Conservation (phyloP, 2,797 vertebrate species). For the Aselliscus stoliczkanus region DNA sequence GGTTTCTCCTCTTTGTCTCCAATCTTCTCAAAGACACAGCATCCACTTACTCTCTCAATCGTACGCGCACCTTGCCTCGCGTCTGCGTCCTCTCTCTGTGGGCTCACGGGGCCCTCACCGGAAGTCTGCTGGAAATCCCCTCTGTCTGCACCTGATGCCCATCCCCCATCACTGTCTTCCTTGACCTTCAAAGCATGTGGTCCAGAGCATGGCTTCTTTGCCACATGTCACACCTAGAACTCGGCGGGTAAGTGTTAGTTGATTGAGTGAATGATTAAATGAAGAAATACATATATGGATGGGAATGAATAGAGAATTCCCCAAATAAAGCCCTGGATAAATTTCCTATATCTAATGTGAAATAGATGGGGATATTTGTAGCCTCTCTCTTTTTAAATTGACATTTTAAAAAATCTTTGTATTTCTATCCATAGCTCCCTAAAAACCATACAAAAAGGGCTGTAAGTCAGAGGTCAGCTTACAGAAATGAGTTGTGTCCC, state of each 20-base stretch:
- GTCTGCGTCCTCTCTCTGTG: rapidly evolving
- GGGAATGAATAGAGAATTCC: neutral
- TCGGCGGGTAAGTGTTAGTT: neutral
- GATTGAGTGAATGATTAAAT: neutral
- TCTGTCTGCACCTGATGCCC: rapidly evolving
- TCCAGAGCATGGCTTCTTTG: rapidly evolving
- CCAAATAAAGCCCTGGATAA: too few species aligned
- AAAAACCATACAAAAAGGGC: neutral
- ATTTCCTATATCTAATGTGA: neutral
- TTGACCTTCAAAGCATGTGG: neutral
- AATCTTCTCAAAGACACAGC: too few species aligned
- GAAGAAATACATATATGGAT: rapidly evolving
- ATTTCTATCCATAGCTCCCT: neutral
- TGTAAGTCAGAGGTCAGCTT: neutral
- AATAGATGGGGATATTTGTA: too few species aligned
- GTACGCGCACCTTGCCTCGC: rapidly evolving
- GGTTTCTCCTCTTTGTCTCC: neutral
- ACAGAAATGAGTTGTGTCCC: neutral
- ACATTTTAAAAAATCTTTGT: neutral
- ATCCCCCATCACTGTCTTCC: rapidly evolving
- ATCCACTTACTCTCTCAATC: rapidly evolving
- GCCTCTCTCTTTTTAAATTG: neutral
- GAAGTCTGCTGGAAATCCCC: rapidly evolving
- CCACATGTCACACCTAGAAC: rapidly evolving
- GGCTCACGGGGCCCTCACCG: rapidly evolving